Percentiles rank a stretch among this genome's conserved stretches.
Evolutionary conservation across 2,888 invertebrate species (phyloP).

Genomic region (Pandemis cinnamomeana): DNA sequence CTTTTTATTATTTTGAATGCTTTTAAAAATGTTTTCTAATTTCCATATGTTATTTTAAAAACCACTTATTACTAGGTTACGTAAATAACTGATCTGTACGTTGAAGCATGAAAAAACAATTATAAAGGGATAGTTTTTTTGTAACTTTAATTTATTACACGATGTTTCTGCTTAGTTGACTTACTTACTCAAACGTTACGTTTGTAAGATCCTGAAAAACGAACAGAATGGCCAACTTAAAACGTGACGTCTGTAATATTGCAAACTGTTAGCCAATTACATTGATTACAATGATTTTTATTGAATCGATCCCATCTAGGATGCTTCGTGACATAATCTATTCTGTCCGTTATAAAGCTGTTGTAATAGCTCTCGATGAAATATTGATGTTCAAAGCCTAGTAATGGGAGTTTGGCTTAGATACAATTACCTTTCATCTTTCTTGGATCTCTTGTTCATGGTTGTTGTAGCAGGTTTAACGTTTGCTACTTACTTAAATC

Average conservation of each 20-base stretch:
- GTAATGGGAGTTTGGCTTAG: conserved; percentile 8
- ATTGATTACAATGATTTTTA: conserved; percentile 20
- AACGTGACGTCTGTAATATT: conserved; percentile 29
- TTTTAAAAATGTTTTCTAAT: too few relatives aligned
- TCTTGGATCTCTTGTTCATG: too few relatives aligned
- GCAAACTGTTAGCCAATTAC: conserved; percentile 20
- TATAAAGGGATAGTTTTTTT: too few relatives aligned
- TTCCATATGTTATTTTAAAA: too few relatives aligned
- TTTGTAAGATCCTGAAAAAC: conserved; percentile 25
- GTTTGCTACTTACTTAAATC: too few relatives aligned
- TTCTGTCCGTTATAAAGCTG: conserved; percentile 10
- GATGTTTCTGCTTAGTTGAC: conserved; percentile 19
- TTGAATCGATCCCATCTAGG: conserved; percentile 16
- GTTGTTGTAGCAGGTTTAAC: too few relatives aligned
- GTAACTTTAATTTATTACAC: too few relatives aligned
- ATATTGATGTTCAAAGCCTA: conserved; percentile 12
- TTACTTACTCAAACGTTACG: background rate
- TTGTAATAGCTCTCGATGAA: conserved; percentile 29
- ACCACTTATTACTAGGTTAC: too few relatives aligned
- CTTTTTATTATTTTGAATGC: too few relatives aligned
- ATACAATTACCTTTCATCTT: too few relatives aligned
- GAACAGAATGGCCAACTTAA: background rate
- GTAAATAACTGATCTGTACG: too few relatives aligned
- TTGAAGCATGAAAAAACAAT: too few relatives aligned
- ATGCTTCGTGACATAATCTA: conserved; percentile 36